Conservation (phyloP, 2,797 vertebrate genomes). For the Arnoldichthys spilopterus region DNA sequence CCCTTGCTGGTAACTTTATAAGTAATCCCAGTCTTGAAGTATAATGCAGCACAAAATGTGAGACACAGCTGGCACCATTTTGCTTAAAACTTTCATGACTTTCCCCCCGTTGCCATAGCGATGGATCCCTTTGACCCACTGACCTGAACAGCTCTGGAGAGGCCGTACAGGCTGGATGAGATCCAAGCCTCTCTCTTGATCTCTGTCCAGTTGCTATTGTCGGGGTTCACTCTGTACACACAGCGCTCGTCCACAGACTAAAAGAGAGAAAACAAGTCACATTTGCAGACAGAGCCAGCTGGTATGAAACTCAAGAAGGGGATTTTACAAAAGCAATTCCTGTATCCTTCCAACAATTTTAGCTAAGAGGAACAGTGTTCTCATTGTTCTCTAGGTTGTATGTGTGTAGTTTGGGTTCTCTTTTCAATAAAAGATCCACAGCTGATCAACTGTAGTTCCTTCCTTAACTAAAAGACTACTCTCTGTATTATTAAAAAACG, state of each 20-base stretch:
- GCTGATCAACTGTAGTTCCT: neutral
- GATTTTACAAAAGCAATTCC: neutral
- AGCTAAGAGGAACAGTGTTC: neutral
- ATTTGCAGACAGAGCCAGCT: neutral
- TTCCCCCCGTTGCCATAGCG: slow-evolving; percentile 13
- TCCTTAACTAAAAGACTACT: too few species aligned
- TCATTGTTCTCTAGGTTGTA: neutral
- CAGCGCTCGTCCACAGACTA: slow-evolving; percentile 95
- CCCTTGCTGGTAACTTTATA: neutral
- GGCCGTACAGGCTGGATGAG: slow-evolving; percentile 89
- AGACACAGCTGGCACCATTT: neutral
- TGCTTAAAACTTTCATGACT: slow-evolving; percentile 15
- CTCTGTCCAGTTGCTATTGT: slow-evolving; percentile 91
- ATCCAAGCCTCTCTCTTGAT: slow-evolving; percentile 95
- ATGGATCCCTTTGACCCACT: slow-evolving; percentile 62
- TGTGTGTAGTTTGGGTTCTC: neutral
- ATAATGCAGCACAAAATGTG: neutral
- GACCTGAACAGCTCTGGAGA: slow-evolving; percentile 94
- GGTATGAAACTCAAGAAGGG: neutral
- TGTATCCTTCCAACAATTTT: neutral
- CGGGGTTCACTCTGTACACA: slow-evolving; percentile 85
- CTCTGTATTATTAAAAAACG: too few species aligned
- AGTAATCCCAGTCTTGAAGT: neutral
- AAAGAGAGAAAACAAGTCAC: slow-evolving; percentile 20
- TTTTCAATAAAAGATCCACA: neutral